Evolutionary conservation across 2,888 invertebrate species (phyloP), one percentile per base, ranked within the genome.

Genomic region (Caenorhabditis sp.): DNA sequence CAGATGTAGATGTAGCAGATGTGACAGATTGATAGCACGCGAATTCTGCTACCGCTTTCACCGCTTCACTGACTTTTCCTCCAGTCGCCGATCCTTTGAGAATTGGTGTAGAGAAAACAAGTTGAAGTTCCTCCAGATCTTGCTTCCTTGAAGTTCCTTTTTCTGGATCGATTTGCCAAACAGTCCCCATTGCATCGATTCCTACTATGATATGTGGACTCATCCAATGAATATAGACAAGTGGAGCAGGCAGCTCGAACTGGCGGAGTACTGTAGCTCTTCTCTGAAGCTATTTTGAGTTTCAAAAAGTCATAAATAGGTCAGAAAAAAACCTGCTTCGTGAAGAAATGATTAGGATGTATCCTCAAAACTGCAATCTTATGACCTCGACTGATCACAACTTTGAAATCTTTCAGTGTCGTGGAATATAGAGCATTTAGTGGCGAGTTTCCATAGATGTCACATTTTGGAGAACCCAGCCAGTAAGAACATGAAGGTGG

Each of bases 401-500:
- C 59, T 51, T 31, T 56, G 47, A 82, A 72, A 31, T 82, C 80
- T 56, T 59, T 72, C n/a, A 73, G 16, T 0, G 24, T 22, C 31
- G 69, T 76, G 1, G 75, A 63, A 24, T 22, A 70, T 24, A 81
- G 31, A 10, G 81, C 47, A 35, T 64, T 58, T 12, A 75, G 22
- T 2, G 81, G 81, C 5, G 81, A 75, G 19, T 56, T 61, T 7
- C 47, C 24, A 12, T 31, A 35, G 8, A 41, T 41, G 22, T 41
- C 68, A 7, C 74, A 54, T 56, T 75, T 68, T 49, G 74, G 41
- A 47, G 41, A 69, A 12, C 81, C 81, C 2, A 81, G 22, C 83
- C 83, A 97, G 98, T 98, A 98, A 38, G 96, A 95, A 28, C 98
- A 94, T 61, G 97, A 94, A 0, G 98, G 98, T 41, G 98, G 94